A percentile compares a stretch with the other conserved stretches of the same genome.
phyloP scores from a whole-genome alignment of 30 jellyfish, hydroid and myxozoan genomes.

The Calvadosia cruxmelitensis region DNA sequence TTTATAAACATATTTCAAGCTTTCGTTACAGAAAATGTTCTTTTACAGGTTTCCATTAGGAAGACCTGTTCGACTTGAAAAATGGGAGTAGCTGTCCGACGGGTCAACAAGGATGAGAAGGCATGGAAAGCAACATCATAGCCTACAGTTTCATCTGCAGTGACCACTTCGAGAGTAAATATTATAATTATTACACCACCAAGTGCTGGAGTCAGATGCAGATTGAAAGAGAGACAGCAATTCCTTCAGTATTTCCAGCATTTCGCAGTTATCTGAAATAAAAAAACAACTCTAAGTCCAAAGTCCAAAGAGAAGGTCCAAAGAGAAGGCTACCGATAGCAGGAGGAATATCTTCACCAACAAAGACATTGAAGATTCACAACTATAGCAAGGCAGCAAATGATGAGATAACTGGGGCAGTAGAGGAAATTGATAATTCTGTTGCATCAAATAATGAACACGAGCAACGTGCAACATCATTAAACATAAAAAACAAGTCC shows the following conservation, averaged over 20 bases:
- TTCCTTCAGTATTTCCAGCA: constrained; percentile 30
- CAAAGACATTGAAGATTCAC: constrained; percentile 12
- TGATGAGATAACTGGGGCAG: too few relatives aligned
- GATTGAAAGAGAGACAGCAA: constrained; percentile 5
- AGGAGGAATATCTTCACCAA: constrained; percentile 5
- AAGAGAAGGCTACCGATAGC: constrained; percentile 1
- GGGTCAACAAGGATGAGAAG: constrained; percentile 8
- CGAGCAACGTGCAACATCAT: too few relatives aligned
- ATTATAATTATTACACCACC: constrained; percentile 28
- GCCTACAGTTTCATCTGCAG: constrained; percentile 20
- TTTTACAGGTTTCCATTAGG: too few relatives aligned
- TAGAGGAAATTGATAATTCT: neutral
- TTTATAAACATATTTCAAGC: too few relatives aligned
- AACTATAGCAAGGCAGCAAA: constrained; percentile 8
- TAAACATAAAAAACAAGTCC: too few relatives aligned
- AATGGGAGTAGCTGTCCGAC: constrained; percentile 30
- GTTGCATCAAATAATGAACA: neutral
- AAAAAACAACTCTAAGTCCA: constrained; percentile 1
- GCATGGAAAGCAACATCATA: constrained; percentile 24
- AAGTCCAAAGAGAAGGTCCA: too few relatives aligned
- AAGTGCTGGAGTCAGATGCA: constrained; percentile 19
- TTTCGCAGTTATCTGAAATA: too few relatives aligned
- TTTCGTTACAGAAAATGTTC: too few relatives aligned
- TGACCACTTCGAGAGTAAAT: constrained; percentile 17
- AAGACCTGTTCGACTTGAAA: too few relatives aligned